phyloP scores from a whole-genome alignment of 2,113 vertebrate genomes.

The Gobio gobio region DNA sequence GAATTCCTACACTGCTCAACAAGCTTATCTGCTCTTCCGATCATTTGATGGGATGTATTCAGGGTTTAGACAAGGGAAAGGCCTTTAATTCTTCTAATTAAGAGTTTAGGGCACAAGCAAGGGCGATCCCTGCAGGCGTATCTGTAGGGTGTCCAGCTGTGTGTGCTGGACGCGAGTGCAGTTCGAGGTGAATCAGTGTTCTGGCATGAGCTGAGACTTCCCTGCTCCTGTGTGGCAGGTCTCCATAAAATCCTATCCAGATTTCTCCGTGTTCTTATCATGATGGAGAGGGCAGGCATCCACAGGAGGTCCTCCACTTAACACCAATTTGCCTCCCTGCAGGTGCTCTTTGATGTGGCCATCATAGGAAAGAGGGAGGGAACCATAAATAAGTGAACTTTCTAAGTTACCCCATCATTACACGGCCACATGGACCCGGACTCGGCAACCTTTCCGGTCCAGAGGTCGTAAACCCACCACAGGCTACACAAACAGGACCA shows the following conservation, averaged over 20 bases:
- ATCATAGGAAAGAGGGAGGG: constrained; percentile 50
- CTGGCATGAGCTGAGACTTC: constrained; percentile 49
- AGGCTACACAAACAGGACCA: constrained; percentile 48
- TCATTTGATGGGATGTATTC: constrained; percentile 28
- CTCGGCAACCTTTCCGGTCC: constrained; percentile 54
- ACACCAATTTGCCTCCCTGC: constrained; percentile 63
- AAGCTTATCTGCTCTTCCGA: constrained; percentile 29
- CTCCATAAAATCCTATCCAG: constrained; percentile 64
- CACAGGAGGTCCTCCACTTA: constrained; percentile 60
- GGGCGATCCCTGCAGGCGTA: constrained; percentile 7
- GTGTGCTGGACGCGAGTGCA: not conserved
- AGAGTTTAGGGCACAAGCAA: not conserved
- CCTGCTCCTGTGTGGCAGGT: constrained; percentile 52
- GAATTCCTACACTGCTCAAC: not conserved
- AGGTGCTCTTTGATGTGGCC: constrained; percentile 64
- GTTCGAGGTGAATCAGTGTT: constrained; percentile 46
- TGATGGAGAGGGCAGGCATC: constrained; percentile 59
- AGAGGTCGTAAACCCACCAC: constrained; percentile 54
- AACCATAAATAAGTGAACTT: constrained; percentile 61
- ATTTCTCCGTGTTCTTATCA: constrained; percentile 58
- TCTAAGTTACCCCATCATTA: constrained; percentile 50
- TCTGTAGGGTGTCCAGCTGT: constrained; percentile 53
- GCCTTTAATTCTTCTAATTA: constrained; percentile 16
- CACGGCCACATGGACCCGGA: constrained; percentile 45
- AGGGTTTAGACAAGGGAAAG: constrained; percentile 2